Evolutionary conservation across 2,888 invertebrate genomes (phyloP).

Genomic region (Morpho deidamia): DNA sequence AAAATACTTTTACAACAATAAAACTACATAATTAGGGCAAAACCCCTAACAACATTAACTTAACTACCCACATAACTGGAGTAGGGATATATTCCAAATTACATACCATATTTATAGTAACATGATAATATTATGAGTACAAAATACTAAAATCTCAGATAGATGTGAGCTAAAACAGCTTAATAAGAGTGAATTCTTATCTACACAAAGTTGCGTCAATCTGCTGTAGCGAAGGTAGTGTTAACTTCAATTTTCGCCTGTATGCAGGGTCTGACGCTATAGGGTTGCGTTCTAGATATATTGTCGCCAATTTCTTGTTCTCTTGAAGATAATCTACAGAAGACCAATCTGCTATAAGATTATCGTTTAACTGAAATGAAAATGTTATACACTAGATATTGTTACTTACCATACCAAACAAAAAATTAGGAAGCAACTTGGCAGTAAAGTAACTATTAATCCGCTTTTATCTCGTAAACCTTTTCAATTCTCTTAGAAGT

Average conservation of each 20-base stretch:
- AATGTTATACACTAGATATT: slow-evolving; percentile 22
- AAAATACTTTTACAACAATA: neutral
- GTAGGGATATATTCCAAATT: neutral
- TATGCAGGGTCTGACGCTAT: slow-evolving; percentile 89
- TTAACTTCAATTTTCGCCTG: slow-evolving; percentile 92
- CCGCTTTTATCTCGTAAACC: too few species aligned
- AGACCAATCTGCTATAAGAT: slow-evolving; percentile 90
- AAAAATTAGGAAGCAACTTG: too few species aligned
- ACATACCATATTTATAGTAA: neutral
- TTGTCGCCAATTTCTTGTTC: slow-evolving; percentile 85
- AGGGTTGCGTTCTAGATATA: slow-evolving; percentile 97
- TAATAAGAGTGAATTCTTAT: slow-evolving; percentile 50
- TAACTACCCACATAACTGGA: neutral
- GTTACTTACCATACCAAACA: too few species aligned
- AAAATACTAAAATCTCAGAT: neutral
- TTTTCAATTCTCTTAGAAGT: too few species aligned
- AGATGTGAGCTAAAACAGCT: neutral
- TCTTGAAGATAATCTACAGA: slow-evolving; percentile 85
- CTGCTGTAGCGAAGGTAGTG: slow-evolving; percentile 91
- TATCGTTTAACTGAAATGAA: slow-evolving; percentile 90
- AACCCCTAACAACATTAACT: neutral
- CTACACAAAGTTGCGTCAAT: slow-evolving; percentile 97
- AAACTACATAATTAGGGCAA: neutral
- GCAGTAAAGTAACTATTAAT: too few species aligned
- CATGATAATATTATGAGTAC: neutral